These are phyloP conservation scores for Julus scandinavius DNA, from an alignment of 2,888 invertebrate species.

Conservation along the genomic window DNA sequence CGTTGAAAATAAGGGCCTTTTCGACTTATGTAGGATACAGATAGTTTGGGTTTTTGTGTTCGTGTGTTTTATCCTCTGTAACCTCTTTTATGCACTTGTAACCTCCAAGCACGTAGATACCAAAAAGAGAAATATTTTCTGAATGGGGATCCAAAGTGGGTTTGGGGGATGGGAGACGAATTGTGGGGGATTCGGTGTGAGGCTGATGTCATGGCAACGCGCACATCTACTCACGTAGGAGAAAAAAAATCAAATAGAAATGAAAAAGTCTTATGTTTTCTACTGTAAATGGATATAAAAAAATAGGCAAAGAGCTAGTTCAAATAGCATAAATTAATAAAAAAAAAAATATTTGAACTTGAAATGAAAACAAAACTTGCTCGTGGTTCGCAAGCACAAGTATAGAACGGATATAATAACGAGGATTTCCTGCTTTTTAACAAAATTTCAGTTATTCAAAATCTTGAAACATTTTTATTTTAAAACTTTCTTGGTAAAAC, in stretches of 20 bases:
- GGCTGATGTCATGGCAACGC: not conserved
- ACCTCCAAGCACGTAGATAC: conserved; percentile 37
- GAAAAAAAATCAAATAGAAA: not conserved
- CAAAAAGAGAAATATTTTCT: conserved; percentile 35
- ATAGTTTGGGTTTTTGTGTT: conserved; percentile 42
- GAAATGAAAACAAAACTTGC: not conserved
- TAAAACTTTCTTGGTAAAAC: too few relatives aligned
- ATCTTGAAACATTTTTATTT: too few relatives aligned
- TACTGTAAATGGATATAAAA: not conserved
- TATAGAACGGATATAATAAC: too few relatives aligned
- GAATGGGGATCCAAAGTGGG: conserved; percentile 20
- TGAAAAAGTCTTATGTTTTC: not conserved
- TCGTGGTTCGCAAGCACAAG: too few relatives aligned
- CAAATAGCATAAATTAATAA: not conserved
- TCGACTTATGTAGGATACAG: conserved; percentile 30
- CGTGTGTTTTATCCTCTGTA: conserved; percentile 34
- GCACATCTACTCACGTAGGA: not conserved
- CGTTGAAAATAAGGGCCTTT: conserved; percentile 32
- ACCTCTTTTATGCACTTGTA: conserved; percentile 42
- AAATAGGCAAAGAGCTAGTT: not conserved
- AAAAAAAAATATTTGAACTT: not conserved
- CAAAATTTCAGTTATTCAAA: too few relatives aligned
- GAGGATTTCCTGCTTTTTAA: too few relatives aligned
- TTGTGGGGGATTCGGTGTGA: not conserved
- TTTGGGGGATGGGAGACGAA: not conserved